These are phyloP conservation scores for Meta bourneti DNA, from an alignment of 2,888 invertebrate genomes.

Conservation along the genomic window DNA sequence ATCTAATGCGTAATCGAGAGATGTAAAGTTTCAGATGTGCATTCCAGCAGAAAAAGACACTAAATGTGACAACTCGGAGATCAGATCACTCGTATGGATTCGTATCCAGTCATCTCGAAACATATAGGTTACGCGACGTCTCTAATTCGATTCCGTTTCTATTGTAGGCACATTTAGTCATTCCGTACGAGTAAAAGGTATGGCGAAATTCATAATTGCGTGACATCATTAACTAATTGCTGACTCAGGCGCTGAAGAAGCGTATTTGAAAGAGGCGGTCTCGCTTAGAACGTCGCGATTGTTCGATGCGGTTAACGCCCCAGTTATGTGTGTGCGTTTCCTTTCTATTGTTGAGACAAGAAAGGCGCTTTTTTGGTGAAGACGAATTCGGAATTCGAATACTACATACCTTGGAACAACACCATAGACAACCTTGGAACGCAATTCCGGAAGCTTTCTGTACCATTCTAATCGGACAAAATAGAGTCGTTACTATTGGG, in stretches of 20 bases:
- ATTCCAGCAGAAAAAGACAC: not conserved
- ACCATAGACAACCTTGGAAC: not conserved
- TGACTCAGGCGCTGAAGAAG: conserved; percentile 22
- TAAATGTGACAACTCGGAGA: not conserved
- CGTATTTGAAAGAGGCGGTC: not conserved
- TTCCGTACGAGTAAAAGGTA: conserved; percentile 30
- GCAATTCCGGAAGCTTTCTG: too few species aligned
- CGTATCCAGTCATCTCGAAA: not conserved
- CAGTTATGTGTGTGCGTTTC: not conserved
- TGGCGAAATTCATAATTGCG: conserved; percentile 40
- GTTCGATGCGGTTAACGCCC: conserved; percentile 38
- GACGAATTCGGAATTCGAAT: not conserved
- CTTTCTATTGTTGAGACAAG: conserved; percentile 31
- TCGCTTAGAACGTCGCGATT: conserved; percentile 6
- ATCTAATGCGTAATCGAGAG: not conserved
- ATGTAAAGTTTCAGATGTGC: not conserved
- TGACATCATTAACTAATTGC: conserved; percentile 54
- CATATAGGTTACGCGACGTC: conserved; percentile 37
- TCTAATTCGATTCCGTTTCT: conserved; percentile 15
- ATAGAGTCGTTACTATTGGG: too few species aligned
- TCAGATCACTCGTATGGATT: too few species aligned
- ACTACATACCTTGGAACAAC: too few species aligned
- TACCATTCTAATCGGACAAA: too few species aligned
- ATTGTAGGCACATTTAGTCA: conserved; percentile 33
- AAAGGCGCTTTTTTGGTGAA: not conserved